These are phyloP conservation scores for Ceuthmochares aereus DNA, from an alignment of 2,113 vertebrate species.

Conservation along the genomic window DNA sequence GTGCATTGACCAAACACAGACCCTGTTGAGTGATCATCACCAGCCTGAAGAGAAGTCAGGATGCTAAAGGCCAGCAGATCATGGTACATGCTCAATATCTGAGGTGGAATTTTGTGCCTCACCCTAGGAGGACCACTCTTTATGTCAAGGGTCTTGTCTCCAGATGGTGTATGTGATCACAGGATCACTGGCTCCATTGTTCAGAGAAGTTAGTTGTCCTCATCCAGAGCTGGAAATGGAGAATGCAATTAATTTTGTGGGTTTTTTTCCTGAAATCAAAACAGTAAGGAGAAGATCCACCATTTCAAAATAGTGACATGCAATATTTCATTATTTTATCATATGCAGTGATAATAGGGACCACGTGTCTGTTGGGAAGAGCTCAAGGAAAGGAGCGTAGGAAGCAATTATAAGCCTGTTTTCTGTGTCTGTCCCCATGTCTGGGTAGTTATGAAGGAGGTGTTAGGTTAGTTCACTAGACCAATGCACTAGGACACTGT, in stretches of 20 bases:
- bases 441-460: accelerated
- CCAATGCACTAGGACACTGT: neutral
- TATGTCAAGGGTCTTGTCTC: neutral
- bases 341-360: neutral
- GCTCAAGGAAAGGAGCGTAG: neutral
- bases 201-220: neutral
- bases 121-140: neutral
- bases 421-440: neutral
- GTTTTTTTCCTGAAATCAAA: neutral
- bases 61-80: neutral
- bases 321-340: neutral
- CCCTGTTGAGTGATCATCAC: neutral
- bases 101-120: neutral
- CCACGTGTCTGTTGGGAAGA: neutral
- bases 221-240: neutral
- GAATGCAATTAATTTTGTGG: neutral
- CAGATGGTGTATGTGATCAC: neutral
- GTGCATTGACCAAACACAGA: accelerated
- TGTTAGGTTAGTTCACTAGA: neutral
- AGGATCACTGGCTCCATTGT: neutral
- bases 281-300: neutral
- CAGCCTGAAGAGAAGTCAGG: neutral
- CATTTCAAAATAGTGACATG: neutral
- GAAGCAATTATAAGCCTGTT: neutral
- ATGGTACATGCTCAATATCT: neutral